Evolutionary conservation across 2,888 invertebrate genomes (phyloP), one percentile per base, ranked within the genome.

Genomic region (Aphidius colemani): DNA sequence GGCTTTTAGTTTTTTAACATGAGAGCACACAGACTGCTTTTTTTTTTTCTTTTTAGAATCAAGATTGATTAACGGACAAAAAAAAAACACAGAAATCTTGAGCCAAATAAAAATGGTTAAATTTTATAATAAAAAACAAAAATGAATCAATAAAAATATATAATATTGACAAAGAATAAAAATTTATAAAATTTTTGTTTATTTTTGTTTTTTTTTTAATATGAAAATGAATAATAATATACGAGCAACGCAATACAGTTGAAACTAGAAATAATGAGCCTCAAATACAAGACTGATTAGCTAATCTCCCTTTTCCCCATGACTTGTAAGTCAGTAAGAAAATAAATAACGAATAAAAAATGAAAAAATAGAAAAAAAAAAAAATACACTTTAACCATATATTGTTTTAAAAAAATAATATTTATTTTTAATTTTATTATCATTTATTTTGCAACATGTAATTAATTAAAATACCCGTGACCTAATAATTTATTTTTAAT

Each of bases 281-380:
- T 81, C 80, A 78, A 81, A 79, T 77, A 80, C 77, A 82, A 82
- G 82, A 82, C 82, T 82, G 82, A 82, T 80, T 82, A 82, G 81
- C 80, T 81, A 80, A 80, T 78, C 77, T 75, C 77, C 75, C 13
- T 30, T 30, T 44, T 18, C 9, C 56, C 40, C 78, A 72, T 78
- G 77, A 78, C n/a, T n/a, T 78, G 30, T 45, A 75, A 77, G 76
- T 75, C 74, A 75, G 73, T 78, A 78, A 81, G 79, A 78, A 74
- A 76, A 78, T 69, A 11, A 30, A 46, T 72, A 72, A 67, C n/a
- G 41, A 50, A 59, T 61, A 48, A 48, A 5, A 69, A 68, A 64
- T 11, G 48, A 50, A 61, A 55, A 53, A 55, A 65, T 57, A 44
- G 60, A 45, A 59, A 44, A 45, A 49, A 71, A 62, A 43, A 65